These are phyloP conservation scores for Nemapogon koenigi DNA, from an alignment of 2,888 invertebrate species.

Conservation along the genomic window DNA sequence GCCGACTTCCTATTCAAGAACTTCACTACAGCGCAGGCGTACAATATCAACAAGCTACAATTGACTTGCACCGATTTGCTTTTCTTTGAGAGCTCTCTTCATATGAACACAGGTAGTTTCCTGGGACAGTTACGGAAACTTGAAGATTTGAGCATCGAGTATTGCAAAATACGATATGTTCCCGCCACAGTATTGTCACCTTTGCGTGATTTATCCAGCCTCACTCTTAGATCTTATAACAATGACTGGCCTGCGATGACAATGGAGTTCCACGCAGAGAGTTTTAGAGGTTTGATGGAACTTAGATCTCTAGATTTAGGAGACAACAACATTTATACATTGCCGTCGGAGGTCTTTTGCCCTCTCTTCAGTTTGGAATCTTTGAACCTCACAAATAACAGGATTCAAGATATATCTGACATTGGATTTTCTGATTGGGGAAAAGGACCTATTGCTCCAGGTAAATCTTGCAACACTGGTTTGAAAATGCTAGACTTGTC, in stretches of 20 bases:
- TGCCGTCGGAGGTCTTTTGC: conserved; percentile 76
- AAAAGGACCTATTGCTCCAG: conserved; percentile 69
- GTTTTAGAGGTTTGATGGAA: conserved; percentile 73
- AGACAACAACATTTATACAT: conserved; percentile 78
- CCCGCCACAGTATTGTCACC: conserved; percentile 74
- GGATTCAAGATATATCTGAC: conserved; percentile 77
- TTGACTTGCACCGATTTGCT: conserved; percentile 76
- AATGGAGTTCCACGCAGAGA: conserved; percentile 77
- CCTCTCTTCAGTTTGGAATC: conserved; percentile 71
- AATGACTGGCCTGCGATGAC: conserved; percentile 82
- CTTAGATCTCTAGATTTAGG: conserved; percentile 73
- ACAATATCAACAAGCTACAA: conserved; percentile 72
- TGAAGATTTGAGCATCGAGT: conserved; percentile 76
- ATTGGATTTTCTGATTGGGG: conserved; percentile 80
- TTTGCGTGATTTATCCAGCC: conserved; percentile 70
- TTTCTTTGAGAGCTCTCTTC: conserved; percentile 76
- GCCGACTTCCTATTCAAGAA: conserved; percentile 74
- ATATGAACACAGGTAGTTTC: conserved; percentile 67
- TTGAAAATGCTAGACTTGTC: conserved; percentile 77
- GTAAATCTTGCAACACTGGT: conserved; percentile 73
- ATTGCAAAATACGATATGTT: conserved; percentile 79
- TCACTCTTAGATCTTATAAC: conserved; percentile 76
- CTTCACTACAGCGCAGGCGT: conserved; percentile 73
- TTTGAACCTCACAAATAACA: conserved; percentile 78
- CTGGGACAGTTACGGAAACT: conserved; percentile 71